Evolutionary conservation across 2,888 invertebrate species (phyloP), one percentile per base, ranked within the genome.

Genomic region (Eupithecia vulgata): DNA sequence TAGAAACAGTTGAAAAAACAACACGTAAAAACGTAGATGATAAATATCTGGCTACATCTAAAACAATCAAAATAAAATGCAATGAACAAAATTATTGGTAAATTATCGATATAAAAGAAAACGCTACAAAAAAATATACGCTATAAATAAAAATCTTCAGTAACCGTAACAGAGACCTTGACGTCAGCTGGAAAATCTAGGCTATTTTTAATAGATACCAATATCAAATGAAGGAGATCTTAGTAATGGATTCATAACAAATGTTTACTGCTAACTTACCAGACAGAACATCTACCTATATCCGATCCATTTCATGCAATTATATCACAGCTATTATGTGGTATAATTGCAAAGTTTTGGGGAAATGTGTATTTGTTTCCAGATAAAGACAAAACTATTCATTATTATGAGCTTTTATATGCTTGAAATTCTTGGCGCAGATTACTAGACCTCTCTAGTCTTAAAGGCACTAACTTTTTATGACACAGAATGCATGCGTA

Each of bases 141-240:
- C 30, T 30, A 30, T 30, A 30, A 81, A 81, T 83, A 82, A 77
- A 84, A 80, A 79, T 79, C 80, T 79, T 76, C 78, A 79, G 70
- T 81, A 80, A 81, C 79, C 77, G 80, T 75, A 80, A 73, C 76
- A 80, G 72, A 82, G 82, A 79, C 87, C 86, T 87, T 88, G 84
- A 83, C 79, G 76, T 65, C 78, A 77, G 81, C 81, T 81, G 82
- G 76, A 82, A 83, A 82, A 79, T 79, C 76, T 80, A 73, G 72
- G 79, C 81, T 87, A 83, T 84, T 85, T 84, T 83, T 83, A 86
- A 80, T n/a, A n/a, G n/a, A 82, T 80, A n/a, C 71, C 82, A 85
- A 83, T 84, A 86, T 82, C 84, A 81, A 81, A 78, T 77, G 79
- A 78, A 75, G 77, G 69, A 76, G 80, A 83, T 83, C 76, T 78